Base-by-base conservation (phyloP, 2,888 invertebrate species). In the Agrotis segetum region DNA sequence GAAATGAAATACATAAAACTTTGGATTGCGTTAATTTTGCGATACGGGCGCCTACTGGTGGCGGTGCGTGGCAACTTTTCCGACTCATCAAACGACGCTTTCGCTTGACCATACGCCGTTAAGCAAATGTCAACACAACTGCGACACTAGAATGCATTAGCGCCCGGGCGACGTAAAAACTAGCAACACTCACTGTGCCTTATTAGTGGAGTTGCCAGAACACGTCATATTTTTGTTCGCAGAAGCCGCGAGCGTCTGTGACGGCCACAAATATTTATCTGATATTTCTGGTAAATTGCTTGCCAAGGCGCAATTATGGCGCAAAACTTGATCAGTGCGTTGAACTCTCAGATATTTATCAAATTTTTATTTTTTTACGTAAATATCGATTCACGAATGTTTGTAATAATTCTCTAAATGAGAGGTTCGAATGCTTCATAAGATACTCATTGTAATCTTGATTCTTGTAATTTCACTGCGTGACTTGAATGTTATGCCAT, bases 181-280 rank as follows among this genome's bases (percentile, higher is more conserved):
- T 81, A 77, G 71, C 60, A 70, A 65, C 62, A 69, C 67, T 69
- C 34, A 49, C 63, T 71, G 66, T 62, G 70, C 72, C 74, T 71
- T 84, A 73, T 66, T 80, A 76, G 67, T 46, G 63, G 62, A 69
- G 73, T 69, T 64, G 76, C 67, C 74, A 76, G 81, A 77, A 81
- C 81, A 82, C 88, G 88, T 90, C 88, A 90, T 87, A 84, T 85
- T 85, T 83, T 85, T 82, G 80, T 86, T 84, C 83, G 77, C 74
- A 75, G 81, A 74, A 85, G 71, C 78, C 76, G 71, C 77, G 77
- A 62, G 79, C 84, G 77, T 84, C 82, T 83, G 85, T 85, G 79
- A 82, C 82, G 86, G 83, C 82, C 74, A 87, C 88, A 90, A 93
- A 93, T 91, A 92, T 93, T 92, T 92, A 92, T 91, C 85, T 77